Evolutionary conservation across 1,140 invertebrate species (phyloP), one percentile per base, ranked within the genome.

Genomic region (Ylistrum balloti): DNA sequence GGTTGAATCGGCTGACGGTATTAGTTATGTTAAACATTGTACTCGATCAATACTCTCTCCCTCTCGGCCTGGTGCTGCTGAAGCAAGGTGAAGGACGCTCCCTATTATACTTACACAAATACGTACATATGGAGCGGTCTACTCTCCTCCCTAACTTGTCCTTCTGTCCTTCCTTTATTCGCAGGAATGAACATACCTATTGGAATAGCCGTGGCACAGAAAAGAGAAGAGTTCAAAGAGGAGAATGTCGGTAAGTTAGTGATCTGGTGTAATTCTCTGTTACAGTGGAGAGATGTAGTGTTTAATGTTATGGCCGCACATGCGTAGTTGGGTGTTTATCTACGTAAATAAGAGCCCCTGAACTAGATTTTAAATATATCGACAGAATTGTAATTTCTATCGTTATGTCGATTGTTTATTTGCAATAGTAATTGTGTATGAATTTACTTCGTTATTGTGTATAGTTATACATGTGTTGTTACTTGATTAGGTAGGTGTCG

Each of bases 161-260:
- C 56, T 28, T 74, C 13, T 74, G n/a, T 34, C 22, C n/a, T 56
- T 34, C 88, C 34, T 88, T 88, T 90, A 33, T 88, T 34, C 48
- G 28, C 33, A 93, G 88, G 92, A 93, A 93, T 91, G n/a, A 89
- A 93, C 89, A 98, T 98, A 95, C 98, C 98, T 91, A 97, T 98
- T 93, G 98, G 98, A 85, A 98, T 98, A 93, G 98, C 98, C 28
- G 98, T 98, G 91, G 98, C 98, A 48, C 97, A 98, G 92, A 98
- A 98, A 95, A 97, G 98, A 94, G 97, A 97, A 86, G 94, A 95
- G n/a, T 88, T 96, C 97, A 92, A 88, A 56, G 88, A 88, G 96
- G 97, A 97, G 96, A 97, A 97, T 97, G 96, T 96, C 93, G 95
- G 96, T 95, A 95, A 95, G 48, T 74, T 74, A 5, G 56, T 5